Evolutionary conservation across 1,140 invertebrate genomes (phyloP), one percentile per base, ranked within the genome.

Genomic region (Caerostris darwini): DNA sequence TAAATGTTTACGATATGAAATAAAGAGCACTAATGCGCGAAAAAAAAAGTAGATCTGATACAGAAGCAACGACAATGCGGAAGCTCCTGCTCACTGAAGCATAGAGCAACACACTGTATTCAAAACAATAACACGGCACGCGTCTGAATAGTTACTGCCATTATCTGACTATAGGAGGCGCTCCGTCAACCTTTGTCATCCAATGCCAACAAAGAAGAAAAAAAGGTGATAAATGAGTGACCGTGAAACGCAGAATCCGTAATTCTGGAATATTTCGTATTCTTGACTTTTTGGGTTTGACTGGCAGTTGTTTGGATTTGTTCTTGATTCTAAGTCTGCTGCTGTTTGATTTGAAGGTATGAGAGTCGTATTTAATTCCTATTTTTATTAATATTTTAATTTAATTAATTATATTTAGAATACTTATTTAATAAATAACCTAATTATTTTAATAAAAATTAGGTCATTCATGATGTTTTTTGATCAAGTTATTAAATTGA

Each of bases 131-230:
- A 67, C 61, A 67, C 12, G 61, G 61, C 17, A 12, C 61, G 61
- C 10, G 61, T 67, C n/a, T 64, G 1, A 17, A 2, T 17, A 14
- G 1, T 17, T 67, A n/a, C n/a, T 67, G 12, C 61, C 61, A 67
- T 67, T n/a, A 67, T n/a, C 61, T 67, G 61, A 14, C 17, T 67
- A n/a, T 67, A 67, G 61, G 61, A n/a, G 61, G 61, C 61, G 61
- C 61, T 67, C 61, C n/a, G 17, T 67, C 61, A 17, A 67, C 61
- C 61, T 67, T 67, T 67, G 61, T 67, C 61, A 67, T 17, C 61
- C 61, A 67, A 67, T 67, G 61, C 61, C 61, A 67, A 67, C 17
- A n/a, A n/a, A 67, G 61, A 67, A 67, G n/a, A n/a, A 67, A 67
- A 17, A 67, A 67, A 34, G 34, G 34, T 34, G 34, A 67, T 67